phyloP scores from a whole-genome alignment of 1,140 invertebrate species.

The Drosophila virilis region DNA sequence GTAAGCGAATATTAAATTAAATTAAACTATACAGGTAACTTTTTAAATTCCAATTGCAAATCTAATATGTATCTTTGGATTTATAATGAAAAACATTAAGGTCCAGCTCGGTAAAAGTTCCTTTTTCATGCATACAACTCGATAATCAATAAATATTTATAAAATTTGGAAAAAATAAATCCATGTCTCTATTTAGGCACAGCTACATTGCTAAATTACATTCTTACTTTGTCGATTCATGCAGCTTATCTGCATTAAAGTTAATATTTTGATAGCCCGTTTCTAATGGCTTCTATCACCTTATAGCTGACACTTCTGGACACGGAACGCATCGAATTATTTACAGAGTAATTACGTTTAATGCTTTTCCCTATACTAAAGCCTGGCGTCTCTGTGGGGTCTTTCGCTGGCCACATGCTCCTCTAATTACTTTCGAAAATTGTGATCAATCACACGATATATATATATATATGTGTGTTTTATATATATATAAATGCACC shows the following conservation, averaged over 20 bases:
- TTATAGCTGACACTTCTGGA: conserved; percentile 22
- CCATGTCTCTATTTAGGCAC: too few species aligned
- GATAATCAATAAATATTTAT: too few species aligned
- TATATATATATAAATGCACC: conserved; percentile 19
- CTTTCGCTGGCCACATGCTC: conserved; percentile 35
- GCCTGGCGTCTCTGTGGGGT: conserved; percentile 4
- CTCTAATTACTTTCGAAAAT: conserved; percentile 74
- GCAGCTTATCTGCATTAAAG: neutral
- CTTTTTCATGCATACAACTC: too few species aligned
- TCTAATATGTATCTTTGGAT: too few species aligned
- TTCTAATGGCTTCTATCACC: neutral
- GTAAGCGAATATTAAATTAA: too few species aligned
- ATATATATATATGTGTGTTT: neutral
- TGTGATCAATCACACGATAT: conserved; percentile 71
- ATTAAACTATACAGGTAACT: too few species aligned
- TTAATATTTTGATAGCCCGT: conserved; percentile 24
- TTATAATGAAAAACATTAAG: too few species aligned
- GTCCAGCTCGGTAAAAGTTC: too few species aligned
- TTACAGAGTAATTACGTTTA: conserved; percentile 68
- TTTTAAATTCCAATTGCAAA: too few species aligned
- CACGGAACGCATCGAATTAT: conserved; percentile 52
- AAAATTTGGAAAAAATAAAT: too few species aligned
- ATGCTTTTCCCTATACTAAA: conserved; percentile 28
- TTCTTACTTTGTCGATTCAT: neutral
- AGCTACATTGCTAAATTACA: too few species aligned